Percentiles rank a stretch among this genome's conserved stretches.
phyloP scores from a whole-genome alignment of 2,113 vertebrate species.

The Bombycilla garrulus region DNA sequence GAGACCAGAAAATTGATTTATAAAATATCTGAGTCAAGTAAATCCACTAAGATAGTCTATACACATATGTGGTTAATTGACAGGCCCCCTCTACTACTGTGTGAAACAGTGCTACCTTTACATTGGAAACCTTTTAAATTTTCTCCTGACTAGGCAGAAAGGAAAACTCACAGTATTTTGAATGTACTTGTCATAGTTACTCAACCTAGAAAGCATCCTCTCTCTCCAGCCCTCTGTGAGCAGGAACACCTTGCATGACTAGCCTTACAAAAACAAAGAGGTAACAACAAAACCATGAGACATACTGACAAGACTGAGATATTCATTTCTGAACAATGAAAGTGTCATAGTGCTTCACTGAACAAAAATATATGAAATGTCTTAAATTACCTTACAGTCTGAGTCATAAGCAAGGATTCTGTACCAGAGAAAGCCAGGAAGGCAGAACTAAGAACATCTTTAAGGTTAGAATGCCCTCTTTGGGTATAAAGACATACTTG shows the following conservation, averaged over 20 bases:
- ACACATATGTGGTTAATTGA: neutral
- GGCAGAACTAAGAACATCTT: slow-evolving; percentile 9
- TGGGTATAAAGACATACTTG: slow-evolving; percentile 50
- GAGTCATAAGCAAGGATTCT: neutral
- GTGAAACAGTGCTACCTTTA: neutral
- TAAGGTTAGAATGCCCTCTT: slow-evolving; percentile 76
- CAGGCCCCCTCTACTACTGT: neutral
- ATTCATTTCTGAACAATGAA: neutral
- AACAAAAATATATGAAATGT: neutral
- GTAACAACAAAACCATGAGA: neutral
- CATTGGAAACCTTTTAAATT: slow-evolving; percentile 23
- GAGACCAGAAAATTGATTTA: neutral
- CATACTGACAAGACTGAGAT: neutral
- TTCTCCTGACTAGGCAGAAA: neutral
- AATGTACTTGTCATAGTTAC: neutral
- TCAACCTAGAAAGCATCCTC: neutral
- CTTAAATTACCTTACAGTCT: slow-evolving; percentile 20
- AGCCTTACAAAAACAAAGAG: neutral
- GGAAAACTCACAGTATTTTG: neutral
- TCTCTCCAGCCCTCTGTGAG: neutral
- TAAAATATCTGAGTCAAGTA: neutral
- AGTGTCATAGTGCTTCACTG: neutral
- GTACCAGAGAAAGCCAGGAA: neutral
- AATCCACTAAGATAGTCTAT: neutral
- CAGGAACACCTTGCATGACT: neutral